Conservation (phyloP, 1,140 invertebrate genomes). For the Papilio dardanus region DNA sequence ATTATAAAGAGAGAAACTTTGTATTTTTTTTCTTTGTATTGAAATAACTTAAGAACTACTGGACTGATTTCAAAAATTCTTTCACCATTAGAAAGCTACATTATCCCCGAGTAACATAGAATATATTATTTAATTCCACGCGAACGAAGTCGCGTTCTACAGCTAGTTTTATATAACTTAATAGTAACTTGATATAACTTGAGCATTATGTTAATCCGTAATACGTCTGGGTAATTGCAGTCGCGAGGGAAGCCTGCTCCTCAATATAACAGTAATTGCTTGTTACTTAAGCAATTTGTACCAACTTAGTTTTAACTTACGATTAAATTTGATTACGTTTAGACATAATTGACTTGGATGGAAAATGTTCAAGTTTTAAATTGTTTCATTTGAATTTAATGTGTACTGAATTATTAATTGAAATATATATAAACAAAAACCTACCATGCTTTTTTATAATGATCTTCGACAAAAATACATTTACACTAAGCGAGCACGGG, state of each 20-base stretch:
- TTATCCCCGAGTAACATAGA: no score
- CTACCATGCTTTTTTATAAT: no score
- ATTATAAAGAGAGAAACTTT: no score
- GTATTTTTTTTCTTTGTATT: no score
- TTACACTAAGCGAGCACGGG: no score
- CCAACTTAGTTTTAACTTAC: conserved; percentile 32
- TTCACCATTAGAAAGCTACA: no score
- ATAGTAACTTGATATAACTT: conserved; percentile 21
- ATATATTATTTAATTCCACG: no score
- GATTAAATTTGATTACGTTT: conserved; percentile 20
- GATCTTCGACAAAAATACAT: no score
- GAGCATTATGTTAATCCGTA: conserved; percentile 16
- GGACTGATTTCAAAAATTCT: no score
- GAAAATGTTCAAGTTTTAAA: conserved; percentile 16
- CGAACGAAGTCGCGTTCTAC: no score
- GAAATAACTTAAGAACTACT: no score
- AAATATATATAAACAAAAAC: no score
- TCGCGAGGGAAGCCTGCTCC: conserved; percentile 6
- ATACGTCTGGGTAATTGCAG: conserved; percentile 31
- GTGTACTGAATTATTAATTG: background rate
- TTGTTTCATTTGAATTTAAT: background rate
- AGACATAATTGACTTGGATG: background rate
- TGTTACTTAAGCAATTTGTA: conserved; percentile 33
- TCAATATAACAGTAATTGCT: conserved; percentile 30
- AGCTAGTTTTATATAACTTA: conserved; percentile 15